Base-by-base conservation (phyloP, 1,140 invertebrate species). In the Eumeta japonica region DNA sequence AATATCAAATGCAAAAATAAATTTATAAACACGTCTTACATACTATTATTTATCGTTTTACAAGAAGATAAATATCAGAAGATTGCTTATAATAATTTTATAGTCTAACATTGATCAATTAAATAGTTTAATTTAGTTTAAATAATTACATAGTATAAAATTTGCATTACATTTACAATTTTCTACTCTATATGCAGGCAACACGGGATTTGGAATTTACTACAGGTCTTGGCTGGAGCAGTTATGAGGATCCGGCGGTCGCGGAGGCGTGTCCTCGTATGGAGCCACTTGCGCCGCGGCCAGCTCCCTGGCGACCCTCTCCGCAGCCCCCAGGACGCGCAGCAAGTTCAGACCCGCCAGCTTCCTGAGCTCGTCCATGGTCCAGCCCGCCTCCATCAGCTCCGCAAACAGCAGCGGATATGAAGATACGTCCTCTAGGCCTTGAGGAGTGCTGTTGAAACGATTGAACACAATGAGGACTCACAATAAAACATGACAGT, bases 391-490 rank as follows among this genome's bases (percentile, higher is more conserved):
- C 29, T 86, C 84, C 48, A 92, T 81, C 20, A 90, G 71, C 67
- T 89, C 88, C 15, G 87, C 87, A 62, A 88, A 94, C 29, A 96
- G 74, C 39, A 86, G 81, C 1, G 93, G 92, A 75, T 94, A 96
- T 44, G 84, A 89, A 1, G 90, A 92, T 4, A 93, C 91, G 62
- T 96, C 92, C 73, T 95, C 90, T 28, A 96, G 77, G 10, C 90
- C 92, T 62, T 85, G 82, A 15, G 88, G 85, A 32, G 88, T 90
- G 61, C 89, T 91, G 70, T 52, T 35, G 39, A 41, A 2, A 27
- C 18, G 34, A 17, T 14, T 42, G 10, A 35, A 27, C 15, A 20
- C n/a, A n/a, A n/a, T n/a, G n/a, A n/a, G n/a, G n/a, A 27, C 9
- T 27, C 9, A 9, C 9, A 27, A 9, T 9, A 27, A 9, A 27